Evolutionary conservation across 2,797 vertebrate species (phyloP).

Genomic region (Neostethus bicornis): DNA sequence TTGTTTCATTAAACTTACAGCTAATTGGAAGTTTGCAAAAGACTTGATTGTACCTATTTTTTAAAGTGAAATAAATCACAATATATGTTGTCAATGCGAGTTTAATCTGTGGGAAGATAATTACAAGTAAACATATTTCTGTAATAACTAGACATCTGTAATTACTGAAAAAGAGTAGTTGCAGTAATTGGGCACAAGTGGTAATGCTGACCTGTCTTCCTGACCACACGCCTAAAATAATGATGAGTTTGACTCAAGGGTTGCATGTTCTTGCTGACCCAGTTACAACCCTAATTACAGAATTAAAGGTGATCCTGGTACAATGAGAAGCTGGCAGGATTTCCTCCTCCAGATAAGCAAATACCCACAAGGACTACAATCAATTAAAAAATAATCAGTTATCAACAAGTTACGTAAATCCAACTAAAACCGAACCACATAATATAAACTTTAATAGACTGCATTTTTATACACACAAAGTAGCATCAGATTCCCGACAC

Average conservation of each 20-base stretch:
- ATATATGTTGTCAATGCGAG: neutral
- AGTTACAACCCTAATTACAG: conserved; percentile 64
- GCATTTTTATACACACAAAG: conserved; percentile 8
- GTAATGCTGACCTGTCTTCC: conserved; percentile 12
- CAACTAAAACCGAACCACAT: no score
- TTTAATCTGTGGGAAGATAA: neutral
- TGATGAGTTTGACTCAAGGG: conserved; percentile 71
- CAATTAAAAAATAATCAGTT: no score
- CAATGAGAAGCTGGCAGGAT: conserved; percentile 41
- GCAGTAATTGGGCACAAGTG: conserved; percentile 1
- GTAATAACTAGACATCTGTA: conserved; percentile 6
- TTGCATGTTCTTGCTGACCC: conserved; percentile 60
- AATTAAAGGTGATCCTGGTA: conserved; percentile 47
- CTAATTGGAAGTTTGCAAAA: no score
- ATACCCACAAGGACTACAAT: conserved; percentile 41
- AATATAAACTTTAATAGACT: no score
- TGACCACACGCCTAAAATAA: conserved; percentile 72
- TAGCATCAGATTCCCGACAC: conserved; percentile 27
- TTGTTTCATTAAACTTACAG: no score
- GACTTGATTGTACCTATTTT: no score
- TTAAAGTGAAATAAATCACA: no score
- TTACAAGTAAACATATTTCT: neutral
- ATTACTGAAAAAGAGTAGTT: conserved; percentile 5
- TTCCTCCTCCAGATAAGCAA: conserved; percentile 24
- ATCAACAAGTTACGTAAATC: conserved; percentile 30